phyloP scores from a whole-genome alignment of 2,797 vertebrate genomes.

The Sebastes diploproa region DNA sequence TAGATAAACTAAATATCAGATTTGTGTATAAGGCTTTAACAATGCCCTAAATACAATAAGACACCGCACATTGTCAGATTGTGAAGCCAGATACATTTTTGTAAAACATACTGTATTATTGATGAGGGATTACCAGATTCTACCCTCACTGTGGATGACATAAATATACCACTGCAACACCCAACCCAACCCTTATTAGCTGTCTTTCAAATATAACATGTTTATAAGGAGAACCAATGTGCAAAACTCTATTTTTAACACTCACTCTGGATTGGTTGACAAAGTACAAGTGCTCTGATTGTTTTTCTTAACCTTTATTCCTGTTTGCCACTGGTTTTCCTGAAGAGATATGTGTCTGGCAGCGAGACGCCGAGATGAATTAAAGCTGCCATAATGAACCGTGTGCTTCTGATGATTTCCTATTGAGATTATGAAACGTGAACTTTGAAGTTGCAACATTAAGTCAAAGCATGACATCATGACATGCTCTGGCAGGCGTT shows the following conservation, averaged over 20 bases:
- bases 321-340: conserved; percentile 26
- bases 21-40: background rate
- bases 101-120: background rate
- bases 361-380: conserved; percentile 33
- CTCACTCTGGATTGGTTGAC: background rate
- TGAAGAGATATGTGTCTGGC: conserved; percentile 19
- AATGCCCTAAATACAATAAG: background rate
- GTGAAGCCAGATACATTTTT: background rate
- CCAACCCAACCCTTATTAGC: background rate
- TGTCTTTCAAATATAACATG: background rate
- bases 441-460: conserved; percentile 57
- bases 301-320: conserved; percentile 15
- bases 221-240: background rate
- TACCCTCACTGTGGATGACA: background rate
- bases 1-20: background rate
- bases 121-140: background rate
- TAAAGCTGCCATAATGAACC: conserved; percentile 41
- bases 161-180: background rate
- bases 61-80: background rate
- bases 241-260: conserved; percentile 8
- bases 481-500: conserved; percentile 44
- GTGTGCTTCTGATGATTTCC: conserved; percentile 39
- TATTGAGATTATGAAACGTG: conserved; percentile 51
- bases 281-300: background rate
- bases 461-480: conserved; percentile 62